phyloP scores from a whole-genome alignment of 2,888 invertebrate genomes.

The Ashinkailepas kermadecensis region DNA sequence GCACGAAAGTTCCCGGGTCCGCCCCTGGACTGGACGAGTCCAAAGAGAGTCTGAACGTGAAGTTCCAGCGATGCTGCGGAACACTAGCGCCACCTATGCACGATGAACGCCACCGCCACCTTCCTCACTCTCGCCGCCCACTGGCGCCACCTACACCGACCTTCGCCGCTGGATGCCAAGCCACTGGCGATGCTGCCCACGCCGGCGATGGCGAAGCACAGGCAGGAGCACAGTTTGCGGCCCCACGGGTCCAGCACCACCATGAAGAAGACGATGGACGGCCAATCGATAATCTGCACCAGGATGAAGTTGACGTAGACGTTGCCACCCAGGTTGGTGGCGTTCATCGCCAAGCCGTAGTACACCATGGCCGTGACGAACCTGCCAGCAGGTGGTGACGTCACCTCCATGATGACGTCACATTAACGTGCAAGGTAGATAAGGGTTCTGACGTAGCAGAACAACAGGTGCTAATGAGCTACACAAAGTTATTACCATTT shows the following conservation, averaged over 20 bases:
- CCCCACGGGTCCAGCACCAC: conserved; percentile 59
- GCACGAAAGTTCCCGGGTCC: too few species aligned
- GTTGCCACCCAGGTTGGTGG: conserved; percentile 23
- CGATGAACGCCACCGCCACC: too few species aligned
- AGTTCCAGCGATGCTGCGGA: too few species aligned
- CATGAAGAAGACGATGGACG: conserved; percentile 56
- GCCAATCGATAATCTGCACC: conserved; percentile 39
- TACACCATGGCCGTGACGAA: conserved; percentile 28
- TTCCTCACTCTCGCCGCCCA: too few species aligned
- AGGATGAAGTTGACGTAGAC: conserved; percentile 27
- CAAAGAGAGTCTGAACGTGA: too few species aligned
- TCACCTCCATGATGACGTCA: too few species aligned
- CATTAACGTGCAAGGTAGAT: too few species aligned
- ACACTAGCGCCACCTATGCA: too few species aligned
- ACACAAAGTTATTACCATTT: too few species aligned
- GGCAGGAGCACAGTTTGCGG: conserved; percentile 48
- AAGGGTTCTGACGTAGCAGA: too few species aligned
- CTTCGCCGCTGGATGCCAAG: not conserved
- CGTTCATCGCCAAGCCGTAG: conserved; percentile 27
- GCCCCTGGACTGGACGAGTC: too few species aligned
- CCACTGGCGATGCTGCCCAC: conserved; percentile 1
- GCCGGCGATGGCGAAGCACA: not conserved
- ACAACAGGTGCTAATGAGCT: too few species aligned
- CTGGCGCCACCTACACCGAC: not conserved
- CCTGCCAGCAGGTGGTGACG: not conserved